Conservation (phyloP, 1,140 invertebrate species). For the Gryon sp. region DNA sequence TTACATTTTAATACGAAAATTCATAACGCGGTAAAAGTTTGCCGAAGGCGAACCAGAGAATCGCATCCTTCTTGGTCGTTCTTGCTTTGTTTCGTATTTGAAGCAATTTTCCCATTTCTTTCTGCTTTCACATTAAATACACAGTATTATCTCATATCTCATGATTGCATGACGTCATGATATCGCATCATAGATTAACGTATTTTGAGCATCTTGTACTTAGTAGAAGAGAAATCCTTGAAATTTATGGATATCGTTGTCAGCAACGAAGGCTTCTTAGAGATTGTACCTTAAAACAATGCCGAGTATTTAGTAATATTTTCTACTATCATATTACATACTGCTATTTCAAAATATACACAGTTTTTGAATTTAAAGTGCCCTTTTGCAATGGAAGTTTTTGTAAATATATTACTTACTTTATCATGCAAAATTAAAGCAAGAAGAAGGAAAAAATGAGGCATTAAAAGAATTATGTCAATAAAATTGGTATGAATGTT, state of each 20-base stretch:
- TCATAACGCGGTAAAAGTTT: conserved; percentile 40
- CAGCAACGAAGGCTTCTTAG: no score
- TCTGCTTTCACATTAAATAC: conserved; percentile 9
- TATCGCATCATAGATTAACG: conserved; percentile 30
- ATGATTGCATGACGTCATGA: conserved; percentile 38
- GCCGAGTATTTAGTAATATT: no score
- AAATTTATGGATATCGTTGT: conserved; percentile 43
- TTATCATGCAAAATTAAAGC: no score
- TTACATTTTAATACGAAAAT: conserved; percentile 48
- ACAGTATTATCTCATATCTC: conserved; percentile 51
- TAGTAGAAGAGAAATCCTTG: conserved; percentile 36
- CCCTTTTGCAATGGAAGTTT: no score
- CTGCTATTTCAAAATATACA: no score
- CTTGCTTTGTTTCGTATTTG: conserved; percentile 37
- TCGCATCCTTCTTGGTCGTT: conserved; percentile 6
- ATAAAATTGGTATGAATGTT: no score
- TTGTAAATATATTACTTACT: no score
- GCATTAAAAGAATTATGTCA: no score
- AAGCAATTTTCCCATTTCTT: conserved; percentile 38
- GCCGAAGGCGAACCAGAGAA: conserved; percentile 27
- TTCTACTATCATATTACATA: no score
- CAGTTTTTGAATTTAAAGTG: no score
- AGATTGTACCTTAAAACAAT: no score
- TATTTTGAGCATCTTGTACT: conserved; percentile 31
- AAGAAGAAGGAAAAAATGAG: no score